Base-by-base conservation (phyloP, 2,113 vertebrate genomes). In the Origma solitaria region DNA sequence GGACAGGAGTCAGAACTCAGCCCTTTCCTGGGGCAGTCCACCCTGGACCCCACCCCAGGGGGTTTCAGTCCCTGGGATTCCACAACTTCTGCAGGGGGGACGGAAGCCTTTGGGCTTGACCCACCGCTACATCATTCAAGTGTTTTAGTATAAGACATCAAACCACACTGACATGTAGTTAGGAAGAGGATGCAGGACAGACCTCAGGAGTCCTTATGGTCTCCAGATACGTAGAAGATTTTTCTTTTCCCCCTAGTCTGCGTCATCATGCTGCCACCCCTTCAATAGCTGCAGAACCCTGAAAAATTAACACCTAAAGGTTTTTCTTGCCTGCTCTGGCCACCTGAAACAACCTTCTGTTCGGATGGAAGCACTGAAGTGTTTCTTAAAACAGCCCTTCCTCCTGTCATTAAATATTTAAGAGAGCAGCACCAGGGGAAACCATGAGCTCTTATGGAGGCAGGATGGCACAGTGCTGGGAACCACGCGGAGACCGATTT, bases 391-490 rank as follows among this genome's bases (percentile, higher is more conserved):
- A 82, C 70, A 82, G 28, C 45, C 72, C 58, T 87, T 91, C 73
- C 86, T 85, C 75, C 75, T 80, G 62, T 47, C 62, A 80, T 97
- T 80, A 95, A 96, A 82, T 54, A 95, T 94, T 92, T 82, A 86
- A 75, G 65, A 71, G 54, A 66, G 68, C 23, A 65, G 62, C 47
- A 77, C 58, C 1, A 1, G 58, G 83, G 72, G 49, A 84, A 89
- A 58, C 57, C 81, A 37, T 1, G 7, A 6, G 15, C 66, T 90
- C 93, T 92, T 82, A 47, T 61, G 1, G 5, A 76, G 66, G 91
- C 86, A 82, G 81, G 57, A 70, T 31, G 49, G 86, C 73, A 33
- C 73, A 76, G 88, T 1, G 15, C 64, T 82, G 78, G 84, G 86
- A 84, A 47, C n/a, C 86, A 71, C 2, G 0, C 51, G 20, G 69